Evolutionary conservation across 1,140 invertebrate species (phyloP).

Genomic region (Leptinotarsa lineolata): DNA sequence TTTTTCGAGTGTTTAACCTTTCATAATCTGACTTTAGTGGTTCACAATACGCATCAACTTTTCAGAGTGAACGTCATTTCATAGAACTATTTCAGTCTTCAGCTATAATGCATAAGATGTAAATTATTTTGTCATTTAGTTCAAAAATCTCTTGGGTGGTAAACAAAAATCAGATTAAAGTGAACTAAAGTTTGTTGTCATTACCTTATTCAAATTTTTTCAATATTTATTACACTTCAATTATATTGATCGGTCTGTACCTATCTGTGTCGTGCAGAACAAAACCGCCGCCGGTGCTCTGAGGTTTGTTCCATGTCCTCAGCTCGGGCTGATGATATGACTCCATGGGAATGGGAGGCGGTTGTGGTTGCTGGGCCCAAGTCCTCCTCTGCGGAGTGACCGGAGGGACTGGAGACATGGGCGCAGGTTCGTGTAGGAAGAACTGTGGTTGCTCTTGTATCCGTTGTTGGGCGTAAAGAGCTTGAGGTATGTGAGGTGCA

Average conservation of each 20-base stretch:
- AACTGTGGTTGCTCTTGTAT: constrained; percentile 63
- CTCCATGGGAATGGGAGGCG: constrained; percentile 57
- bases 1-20: no score
- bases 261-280: constrained; percentile 51
- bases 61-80: no score
- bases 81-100: no score
- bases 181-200: no score
- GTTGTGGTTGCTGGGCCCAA: constrained; percentile 72
- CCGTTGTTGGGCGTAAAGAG: constrained; percentile 49
- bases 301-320: constrained; percentile 55
- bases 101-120: no score
- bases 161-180: no score
- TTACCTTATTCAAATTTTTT: no score
- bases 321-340: constrained; percentile 56
- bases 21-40: no score
- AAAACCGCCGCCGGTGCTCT: constrained; percentile 44
- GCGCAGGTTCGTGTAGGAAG: constrained; percentile 70
- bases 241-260: constrained; percentile 9
- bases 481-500: constrained; percentile 54
- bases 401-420: constrained; percentile 61
- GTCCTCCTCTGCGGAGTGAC: constrained; percentile 68
- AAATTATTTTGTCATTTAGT: no score
- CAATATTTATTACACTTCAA: no score
- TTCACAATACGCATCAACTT: no score
- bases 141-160: no score